A percentile compares a stretch with the other conserved stretches of the same genome.
These are phyloP conservation scores for Eulimnadia texana DNA, from an alignment of 1,140 invertebrate genomes.

Conservation along the genomic window DNA sequence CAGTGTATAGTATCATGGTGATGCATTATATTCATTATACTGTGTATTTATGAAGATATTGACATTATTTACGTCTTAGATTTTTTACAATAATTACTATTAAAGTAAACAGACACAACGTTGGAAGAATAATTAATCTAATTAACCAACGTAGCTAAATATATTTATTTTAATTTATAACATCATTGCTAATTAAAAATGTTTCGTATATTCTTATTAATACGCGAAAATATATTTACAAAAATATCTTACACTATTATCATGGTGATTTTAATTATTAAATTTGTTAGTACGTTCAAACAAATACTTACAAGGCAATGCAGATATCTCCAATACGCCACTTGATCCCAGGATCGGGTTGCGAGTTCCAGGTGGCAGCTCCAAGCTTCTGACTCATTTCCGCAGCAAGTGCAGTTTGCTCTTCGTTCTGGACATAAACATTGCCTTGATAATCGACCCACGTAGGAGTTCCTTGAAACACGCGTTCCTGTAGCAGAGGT, in stretches of 20 bases:
- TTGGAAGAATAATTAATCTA: too few species aligned
- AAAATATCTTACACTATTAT: neutral
- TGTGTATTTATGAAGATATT: too few species aligned
- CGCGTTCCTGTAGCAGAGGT: neutral
- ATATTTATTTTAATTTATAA: too few species aligned
- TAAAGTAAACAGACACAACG: too few species aligned
- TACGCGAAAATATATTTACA: neutral
- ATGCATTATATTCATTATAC: too few species aligned
- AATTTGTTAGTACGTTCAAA: neutral
- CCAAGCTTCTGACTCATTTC: neutral
- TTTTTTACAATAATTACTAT: too few species aligned
- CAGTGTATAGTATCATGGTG: too few species aligned
- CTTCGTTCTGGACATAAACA: neutral
- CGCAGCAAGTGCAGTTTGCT: neutral
- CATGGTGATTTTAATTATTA: neutral
- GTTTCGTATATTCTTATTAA: too few species aligned
- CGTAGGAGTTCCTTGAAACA: neutral
- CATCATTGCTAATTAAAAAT: too few species aligned
- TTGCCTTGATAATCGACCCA: neutral
- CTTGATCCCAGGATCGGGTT: neutral
- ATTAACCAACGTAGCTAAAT: too few species aligned
- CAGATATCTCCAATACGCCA: neutral
- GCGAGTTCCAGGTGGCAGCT: neutral
- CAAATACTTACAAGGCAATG: neutral
- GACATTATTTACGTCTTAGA: too few species aligned